Base-by-base conservation (phyloP, 2,113 vertebrate species). In the Cinclus cinclus region DNA sequence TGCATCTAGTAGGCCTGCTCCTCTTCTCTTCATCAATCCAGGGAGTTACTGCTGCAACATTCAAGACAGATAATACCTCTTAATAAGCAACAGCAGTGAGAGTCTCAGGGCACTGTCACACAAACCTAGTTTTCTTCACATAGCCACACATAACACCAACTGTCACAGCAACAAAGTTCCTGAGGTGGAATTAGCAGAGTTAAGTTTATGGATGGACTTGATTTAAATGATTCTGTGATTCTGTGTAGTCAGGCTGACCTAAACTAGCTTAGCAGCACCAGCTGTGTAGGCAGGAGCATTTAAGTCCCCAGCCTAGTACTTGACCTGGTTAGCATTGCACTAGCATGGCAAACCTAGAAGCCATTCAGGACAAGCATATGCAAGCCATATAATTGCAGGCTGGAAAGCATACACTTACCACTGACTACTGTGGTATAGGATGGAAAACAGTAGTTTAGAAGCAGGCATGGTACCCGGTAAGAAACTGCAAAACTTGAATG, bases 381-480 rank as follows among this genome's bases (percentile, higher is more conserved):
- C 2, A 2, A 44, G 12, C 50, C 41, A 25, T 13, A 9, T 7
- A 68, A 74, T 4, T 56, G 35, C 35, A 89, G 39, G 24, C 23
- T 78, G 56, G 25, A 83, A 90, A 80, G 14, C n/a, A n/a, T 0
- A 65, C 30, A 25, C 9, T 28, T 39, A 52, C 2, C 4, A 11
- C 35, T 21, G 49, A 31, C 4, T 53, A 2, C 9, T 18, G 28
- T 52, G 41, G 19, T 4, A 4, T 10, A 42, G 23, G 23, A 71
- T 27, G 22, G 27, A 83, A 80, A 42, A 53, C 6, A 23, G 42
- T 18, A 37, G 7, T 41, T 69, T 16, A 83, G 42, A 74, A 37
- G 13, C 5, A 27, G 14, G 18, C 35, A 37, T 0, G 0, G 37
- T n/a, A 33, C 8, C 58, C 25, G n/a, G 27, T 10, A 24, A 7